phyloP scores from a whole-genome alignment of 2,113 vertebrate genomes.

The Melierax canorus region DNA sequence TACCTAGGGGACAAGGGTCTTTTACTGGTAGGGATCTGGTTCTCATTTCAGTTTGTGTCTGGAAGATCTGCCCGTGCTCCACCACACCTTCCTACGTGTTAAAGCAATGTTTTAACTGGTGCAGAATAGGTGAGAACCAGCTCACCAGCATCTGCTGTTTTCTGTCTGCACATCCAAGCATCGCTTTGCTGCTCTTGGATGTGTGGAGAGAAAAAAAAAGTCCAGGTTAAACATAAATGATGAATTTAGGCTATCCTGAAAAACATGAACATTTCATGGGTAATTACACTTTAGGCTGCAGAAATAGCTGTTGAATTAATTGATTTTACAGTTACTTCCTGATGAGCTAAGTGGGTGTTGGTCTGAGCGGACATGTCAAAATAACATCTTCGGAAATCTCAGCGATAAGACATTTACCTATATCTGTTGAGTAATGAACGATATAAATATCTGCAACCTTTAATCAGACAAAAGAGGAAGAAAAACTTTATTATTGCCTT shows the following conservation, averaged over 20 bases:
- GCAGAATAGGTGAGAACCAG: not conserved
- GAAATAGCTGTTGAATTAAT: conserved; percentile 17
- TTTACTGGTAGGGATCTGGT: not conserved
- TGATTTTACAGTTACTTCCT: conserved; percentile 1
- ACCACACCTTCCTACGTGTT: not conserved
- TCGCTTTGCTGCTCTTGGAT: not conserved
- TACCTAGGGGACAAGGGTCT: accelerated
- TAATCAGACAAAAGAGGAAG: not conserved
- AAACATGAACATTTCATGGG: not conserved
- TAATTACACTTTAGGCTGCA: not conserved
- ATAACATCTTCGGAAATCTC: not conserved
- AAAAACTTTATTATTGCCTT: not conserved
- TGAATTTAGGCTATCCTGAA: not conserved
- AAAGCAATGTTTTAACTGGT: accelerated
- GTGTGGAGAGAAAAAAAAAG: not conserved
- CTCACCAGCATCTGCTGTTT: not conserved
- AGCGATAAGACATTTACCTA: not conserved
- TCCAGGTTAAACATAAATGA: not conserved
- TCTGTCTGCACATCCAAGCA: not conserved
- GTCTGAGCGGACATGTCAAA: not conserved
- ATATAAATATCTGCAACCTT: not conserved
- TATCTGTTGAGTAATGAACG: not conserved
- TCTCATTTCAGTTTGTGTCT: not conserved
- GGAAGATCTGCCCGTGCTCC: not conserved
- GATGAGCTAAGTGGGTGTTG: not conserved